Conservation (phyloP, 2,888 invertebrate genomes). For the Lithosia quadra region DNA sequence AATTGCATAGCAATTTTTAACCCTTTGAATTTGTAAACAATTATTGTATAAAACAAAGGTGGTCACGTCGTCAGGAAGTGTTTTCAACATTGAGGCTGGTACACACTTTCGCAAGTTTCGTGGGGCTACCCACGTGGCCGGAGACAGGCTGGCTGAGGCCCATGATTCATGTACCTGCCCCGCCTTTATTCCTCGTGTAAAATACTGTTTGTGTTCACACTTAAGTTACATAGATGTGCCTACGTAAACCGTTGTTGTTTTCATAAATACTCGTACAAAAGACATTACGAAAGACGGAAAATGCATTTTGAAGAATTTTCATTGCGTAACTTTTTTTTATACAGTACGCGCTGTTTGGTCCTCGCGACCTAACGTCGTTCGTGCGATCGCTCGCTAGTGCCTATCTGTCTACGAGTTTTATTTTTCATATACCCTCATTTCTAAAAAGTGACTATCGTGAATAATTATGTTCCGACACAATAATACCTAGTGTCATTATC, state of each 20-base stretch:
- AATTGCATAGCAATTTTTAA: neutral
- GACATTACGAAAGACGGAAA: neutral
- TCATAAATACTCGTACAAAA: neutral
- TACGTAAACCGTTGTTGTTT: neutral
- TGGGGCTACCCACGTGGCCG: conserved; percentile 60
- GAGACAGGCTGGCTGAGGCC: conserved; percentile 49
- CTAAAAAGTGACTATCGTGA: too few relatives aligned
- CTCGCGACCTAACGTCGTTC: too few relatives aligned
- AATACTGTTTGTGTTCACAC: conserved; percentile 29
- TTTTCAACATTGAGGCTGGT: conserved; percentile 26
- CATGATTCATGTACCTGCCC: conserved; percentile 51
- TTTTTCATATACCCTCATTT: too few relatives aligned
- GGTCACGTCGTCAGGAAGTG: conserved; percentile 29
- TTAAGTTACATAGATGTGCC: conserved; percentile 16
- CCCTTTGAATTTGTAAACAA: conserved; percentile 8
- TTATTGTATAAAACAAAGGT: neutral
- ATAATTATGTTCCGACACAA: too few relatives aligned
- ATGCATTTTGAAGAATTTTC: too few relatives aligned
- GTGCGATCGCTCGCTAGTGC: too few relatives aligned
- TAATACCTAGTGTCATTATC: too few relatives aligned
- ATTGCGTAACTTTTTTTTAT: too few relatives aligned
- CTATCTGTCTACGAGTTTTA: too few relatives aligned
- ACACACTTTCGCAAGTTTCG: conserved; percentile 50
- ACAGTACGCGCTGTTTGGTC: too few relatives aligned
- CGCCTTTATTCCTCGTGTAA: conserved; percentile 28